Evolutionary conservation across 2,797 vertebrate species (phyloP).

Genomic region (Poeciliopsis turneri): DNA sequence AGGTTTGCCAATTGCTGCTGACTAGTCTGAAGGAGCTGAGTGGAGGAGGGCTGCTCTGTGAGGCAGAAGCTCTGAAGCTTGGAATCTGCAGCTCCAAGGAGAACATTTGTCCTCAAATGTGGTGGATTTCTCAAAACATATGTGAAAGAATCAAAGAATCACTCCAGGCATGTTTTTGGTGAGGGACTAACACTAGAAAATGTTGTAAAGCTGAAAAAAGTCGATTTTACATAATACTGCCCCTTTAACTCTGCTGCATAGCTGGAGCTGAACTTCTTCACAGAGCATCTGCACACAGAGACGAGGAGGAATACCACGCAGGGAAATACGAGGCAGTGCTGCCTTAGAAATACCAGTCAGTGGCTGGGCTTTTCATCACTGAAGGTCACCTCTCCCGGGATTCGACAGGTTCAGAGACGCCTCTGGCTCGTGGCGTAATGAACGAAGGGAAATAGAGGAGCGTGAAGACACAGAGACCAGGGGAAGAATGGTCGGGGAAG

Average conservation of each 20-base stretch:
- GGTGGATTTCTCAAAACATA: no score
- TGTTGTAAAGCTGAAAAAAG: no score
- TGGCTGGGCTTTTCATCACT: slow-evolving; percentile 38
- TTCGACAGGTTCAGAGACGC: slow-evolving; percentile 42
- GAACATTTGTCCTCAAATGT: no score
- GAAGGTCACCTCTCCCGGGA: slow-evolving; percentile 19
- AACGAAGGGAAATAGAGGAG: slow-evolving; percentile 25
- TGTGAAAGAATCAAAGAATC: no score
- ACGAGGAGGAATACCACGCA: slow-evolving; percentile 18
- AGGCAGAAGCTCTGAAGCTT: no score
- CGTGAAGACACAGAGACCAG: slow-evolving; percentile 19
- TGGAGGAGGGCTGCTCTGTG: no score
- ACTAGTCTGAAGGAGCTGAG: no score
- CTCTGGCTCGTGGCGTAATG: slow-evolving; percentile 32
- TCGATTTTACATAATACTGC: background rate
- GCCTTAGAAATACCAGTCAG: slow-evolving; percentile 29
- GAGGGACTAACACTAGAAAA: no score
- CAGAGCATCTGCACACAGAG: slow-evolving; percentile 14
- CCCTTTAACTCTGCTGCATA: background rate
- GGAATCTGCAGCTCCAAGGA: no score
- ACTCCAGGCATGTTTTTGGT: no score
- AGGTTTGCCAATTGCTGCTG: no score
- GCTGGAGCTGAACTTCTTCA: slow-evolving; percentile 12
- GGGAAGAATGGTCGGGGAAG: slow-evolving; percentile 21
- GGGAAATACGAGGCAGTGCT: slow-evolving; percentile 29